phyloP scores from a whole-genome alignment of 1,140 invertebrate species.

The Macrobrachium rosenbergii region DNA sequence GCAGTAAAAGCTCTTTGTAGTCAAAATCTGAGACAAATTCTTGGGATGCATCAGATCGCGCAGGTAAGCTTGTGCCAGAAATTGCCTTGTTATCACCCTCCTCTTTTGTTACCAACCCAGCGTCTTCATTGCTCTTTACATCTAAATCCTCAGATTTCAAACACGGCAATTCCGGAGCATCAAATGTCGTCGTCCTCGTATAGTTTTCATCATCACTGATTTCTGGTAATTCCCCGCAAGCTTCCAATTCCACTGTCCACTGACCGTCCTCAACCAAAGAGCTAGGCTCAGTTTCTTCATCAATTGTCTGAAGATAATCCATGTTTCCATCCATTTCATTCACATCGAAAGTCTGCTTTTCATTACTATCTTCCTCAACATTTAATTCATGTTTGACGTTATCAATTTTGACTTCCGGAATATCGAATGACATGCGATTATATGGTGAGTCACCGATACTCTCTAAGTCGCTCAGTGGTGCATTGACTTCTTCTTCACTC shows the following conservation, averaged over 20 bases:
- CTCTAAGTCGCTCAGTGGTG: background rate
- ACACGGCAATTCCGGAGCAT: background rate
- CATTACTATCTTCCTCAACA: background rate
- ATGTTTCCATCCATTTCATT: background rate
- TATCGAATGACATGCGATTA: background rate
- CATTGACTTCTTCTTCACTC: background rate
- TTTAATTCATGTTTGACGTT: background rate
- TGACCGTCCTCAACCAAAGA: slow-evolving; percentile 32
- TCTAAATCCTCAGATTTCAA: no score
- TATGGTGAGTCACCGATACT: background rate
- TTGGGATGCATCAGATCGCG: no score
- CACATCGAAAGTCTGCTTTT: background rate
- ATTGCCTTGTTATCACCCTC: no score
- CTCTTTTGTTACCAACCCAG: no score
- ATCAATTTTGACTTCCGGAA: slow-evolving; percentile 27
- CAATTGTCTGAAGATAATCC: slow-evolving; percentile 50
- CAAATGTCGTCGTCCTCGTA: background rate
- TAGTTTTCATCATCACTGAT: background rate
- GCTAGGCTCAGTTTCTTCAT: slow-evolving; percentile 52
- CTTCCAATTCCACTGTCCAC: slow-evolving; percentile 1
- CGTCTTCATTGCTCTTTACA: no score
- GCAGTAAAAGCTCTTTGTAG: no score
- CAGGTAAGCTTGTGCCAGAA: no score
- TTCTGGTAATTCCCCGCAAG: slow-evolving; percentile 7
- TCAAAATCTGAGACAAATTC: no score